phyloP scores from a whole-genome alignment of 2,113 vertebrate genomes.

The Phalacrocorax pelagicus region DNA sequence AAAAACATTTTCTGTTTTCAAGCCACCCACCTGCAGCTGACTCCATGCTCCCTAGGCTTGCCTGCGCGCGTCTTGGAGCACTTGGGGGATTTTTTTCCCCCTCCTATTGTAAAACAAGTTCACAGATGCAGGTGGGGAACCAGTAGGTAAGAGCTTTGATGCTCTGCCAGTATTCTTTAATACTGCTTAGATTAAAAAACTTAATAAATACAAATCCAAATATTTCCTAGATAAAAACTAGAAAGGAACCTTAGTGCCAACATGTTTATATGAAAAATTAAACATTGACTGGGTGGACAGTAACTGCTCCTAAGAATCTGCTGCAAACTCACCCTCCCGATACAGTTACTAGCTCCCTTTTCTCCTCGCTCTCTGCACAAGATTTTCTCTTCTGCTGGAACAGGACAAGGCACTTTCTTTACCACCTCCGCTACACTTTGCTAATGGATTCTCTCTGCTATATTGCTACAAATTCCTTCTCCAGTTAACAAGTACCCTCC shows the following conservation, averaged over 20 bases:
- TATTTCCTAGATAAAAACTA: not conserved
- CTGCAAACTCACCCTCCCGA: not conserved
- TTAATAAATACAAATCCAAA: not conserved
- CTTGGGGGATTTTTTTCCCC: not conserved
- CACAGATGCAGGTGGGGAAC: not conserved
- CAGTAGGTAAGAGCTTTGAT: not conserved
- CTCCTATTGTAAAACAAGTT: not conserved
- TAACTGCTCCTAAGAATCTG: conserved; percentile 11
- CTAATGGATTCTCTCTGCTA: not conserved
- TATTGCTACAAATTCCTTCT: not conserved
- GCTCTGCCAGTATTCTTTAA: not conserved
- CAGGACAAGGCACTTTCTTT: conserved; percentile 67
- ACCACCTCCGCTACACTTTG: not conserved
- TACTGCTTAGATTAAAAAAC: not conserved
- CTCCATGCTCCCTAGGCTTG: not conserved
- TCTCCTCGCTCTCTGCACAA: not conserved
- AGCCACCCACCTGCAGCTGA: not conserved
- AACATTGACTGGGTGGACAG: not conserved
- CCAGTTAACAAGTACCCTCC: not conserved
- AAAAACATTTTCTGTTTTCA: not conserved
- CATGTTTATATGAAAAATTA: not conserved
- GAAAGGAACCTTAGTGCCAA: not conserved
- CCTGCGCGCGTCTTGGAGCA: not conserved
- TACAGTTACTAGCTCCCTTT: not conserved
- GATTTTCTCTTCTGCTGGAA: conserved; percentile 3